These are phyloP conservation scores for Luscinia luscinia DNA, from an alignment of 2,797 vertebrate species.

Conservation along the genomic window DNA sequence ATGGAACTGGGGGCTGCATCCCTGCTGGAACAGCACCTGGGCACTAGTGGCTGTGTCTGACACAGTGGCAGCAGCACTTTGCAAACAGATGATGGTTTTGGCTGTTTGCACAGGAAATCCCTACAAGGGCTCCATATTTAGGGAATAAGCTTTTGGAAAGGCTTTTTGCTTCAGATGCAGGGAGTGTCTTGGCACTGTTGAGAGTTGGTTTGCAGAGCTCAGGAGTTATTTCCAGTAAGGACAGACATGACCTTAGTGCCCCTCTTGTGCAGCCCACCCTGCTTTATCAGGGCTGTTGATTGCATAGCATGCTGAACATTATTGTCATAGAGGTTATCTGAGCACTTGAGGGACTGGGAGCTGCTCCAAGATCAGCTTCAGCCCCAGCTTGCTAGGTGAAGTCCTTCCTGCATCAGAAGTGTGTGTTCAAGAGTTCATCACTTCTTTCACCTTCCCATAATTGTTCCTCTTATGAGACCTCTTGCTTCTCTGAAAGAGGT, in stretches of 20 bases:
- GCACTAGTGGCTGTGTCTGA: neutral
- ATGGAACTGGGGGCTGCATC: accelerated
- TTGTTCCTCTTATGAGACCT: neutral
- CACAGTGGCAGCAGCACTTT: neutral
- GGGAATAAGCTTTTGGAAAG: neutral
- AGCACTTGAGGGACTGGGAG: neutral
- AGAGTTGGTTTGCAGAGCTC: neutral
- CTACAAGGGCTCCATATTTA: neutral
- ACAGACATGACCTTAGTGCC: neutral
- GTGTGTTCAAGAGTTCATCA: conserved; percentile 13
- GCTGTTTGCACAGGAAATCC: neutral
- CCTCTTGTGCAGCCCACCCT: neutral
- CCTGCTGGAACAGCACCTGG: neutral
- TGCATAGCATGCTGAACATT: neutral
- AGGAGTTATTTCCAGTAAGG: neutral
- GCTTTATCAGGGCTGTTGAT: neutral
- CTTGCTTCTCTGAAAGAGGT: neutral
- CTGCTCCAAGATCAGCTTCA: neutral
- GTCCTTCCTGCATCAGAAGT: neutral
- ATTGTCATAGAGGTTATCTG: neutral
- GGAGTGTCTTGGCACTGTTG: neutral
- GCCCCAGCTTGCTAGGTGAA: neutral
- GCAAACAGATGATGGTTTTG: neutral
- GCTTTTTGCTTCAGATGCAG: neutral
- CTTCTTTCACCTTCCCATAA: neutral